Evolutionary conservation across 2,113 vertebrate genomes (phyloP).

Genomic region (Pelusios castaneus): DNA sequence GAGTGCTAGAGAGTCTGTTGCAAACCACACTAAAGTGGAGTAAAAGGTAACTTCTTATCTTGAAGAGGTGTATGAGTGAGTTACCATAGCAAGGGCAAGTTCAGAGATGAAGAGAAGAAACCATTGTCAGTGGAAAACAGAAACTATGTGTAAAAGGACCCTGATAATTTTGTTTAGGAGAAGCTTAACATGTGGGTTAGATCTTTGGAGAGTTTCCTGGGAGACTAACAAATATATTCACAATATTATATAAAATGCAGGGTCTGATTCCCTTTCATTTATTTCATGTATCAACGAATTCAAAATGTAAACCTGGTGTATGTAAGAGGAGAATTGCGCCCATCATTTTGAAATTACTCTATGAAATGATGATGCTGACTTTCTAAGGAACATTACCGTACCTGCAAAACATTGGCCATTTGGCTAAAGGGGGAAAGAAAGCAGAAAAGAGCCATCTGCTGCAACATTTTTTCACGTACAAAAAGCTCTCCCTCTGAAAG

Average conservation of each 20-base stretch:
- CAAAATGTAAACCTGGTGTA: background rate
- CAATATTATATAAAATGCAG: background rate
- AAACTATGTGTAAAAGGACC: background rate
- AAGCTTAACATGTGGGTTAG: background rate
- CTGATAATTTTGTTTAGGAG: slow-evolving; percentile 44
- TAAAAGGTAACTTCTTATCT: slow-evolving; percentile 49
- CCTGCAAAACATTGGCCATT: slow-evolving; percentile 14
- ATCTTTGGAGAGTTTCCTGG: slow-evolving; percentile 46
- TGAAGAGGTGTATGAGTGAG: slow-evolving; percentile 46
- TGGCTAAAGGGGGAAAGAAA: slow-evolving; percentile 22
- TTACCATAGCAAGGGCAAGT: slow-evolving; percentile 52
- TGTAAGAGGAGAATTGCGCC: background rate
- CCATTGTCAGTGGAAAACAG: background rate
- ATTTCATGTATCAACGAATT: background rate
- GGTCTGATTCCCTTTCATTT: background rate
- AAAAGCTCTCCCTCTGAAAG: slow-evolving; percentile 37
- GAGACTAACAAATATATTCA: slow-evolving; percentile 27
- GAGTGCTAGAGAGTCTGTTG: slow-evolving; percentile 44
- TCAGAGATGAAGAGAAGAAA: slow-evolving; percentile 44
- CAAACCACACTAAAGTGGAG: background rate
- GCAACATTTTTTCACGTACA: slow-evolving; percentile 42
- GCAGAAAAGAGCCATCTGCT: slow-evolving; percentile 36
- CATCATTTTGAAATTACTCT: slow-evolving; percentile 42
- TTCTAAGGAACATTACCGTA: slow-evolving; percentile 20
- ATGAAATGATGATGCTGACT: slow-evolving; percentile 37